Evolutionary conservation across 2,888 invertebrate species (phyloP).

Genomic region (Ornithoptera alexandrae): DNA sequence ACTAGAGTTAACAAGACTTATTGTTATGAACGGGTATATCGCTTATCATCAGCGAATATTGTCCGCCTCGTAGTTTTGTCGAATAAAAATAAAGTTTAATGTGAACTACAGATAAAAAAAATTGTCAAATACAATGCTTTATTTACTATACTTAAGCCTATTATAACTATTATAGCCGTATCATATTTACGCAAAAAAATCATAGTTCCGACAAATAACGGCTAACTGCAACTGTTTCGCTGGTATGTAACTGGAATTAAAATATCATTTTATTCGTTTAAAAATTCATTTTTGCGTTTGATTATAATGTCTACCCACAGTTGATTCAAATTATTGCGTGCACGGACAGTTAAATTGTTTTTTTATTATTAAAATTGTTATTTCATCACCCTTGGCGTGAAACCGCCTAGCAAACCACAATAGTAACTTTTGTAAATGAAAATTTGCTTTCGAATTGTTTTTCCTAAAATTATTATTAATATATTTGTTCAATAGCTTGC

Average conservation of each 20-base stretch:
- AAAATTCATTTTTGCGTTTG: neutral
- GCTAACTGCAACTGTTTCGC: neutral
- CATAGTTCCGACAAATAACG: too few species aligned
- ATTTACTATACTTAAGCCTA: too few species aligned
- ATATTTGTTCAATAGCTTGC: neutral
- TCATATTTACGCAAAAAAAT: too few species aligned
- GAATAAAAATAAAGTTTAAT: too few species aligned
- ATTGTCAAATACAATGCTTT: too few species aligned
- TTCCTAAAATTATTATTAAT: neutral
- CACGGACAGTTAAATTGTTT: neutral
- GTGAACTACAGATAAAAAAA: too few species aligned
- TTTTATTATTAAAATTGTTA: constrained; percentile 5
- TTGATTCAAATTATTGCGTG: neutral
- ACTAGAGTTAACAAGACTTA: too few species aligned
- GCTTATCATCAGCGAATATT: too few species aligned
- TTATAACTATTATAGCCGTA: too few species aligned
- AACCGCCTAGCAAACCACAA: neutral
- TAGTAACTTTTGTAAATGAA: neutral
- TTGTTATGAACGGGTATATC: too few species aligned
- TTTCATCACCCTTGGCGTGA: neutral
- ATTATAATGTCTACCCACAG: neutral
- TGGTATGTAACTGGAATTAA: neutral
- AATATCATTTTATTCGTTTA: neutral
- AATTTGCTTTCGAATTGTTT: neutral
- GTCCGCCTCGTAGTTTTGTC: too few species aligned